A percentile compares a stretch with the other conserved stretches of the same genome.
These are phyloP conservation scores for Lepidotrigona ventralis DNA, from an alignment of 1,140 invertebrate genomes.

Conservation along the genomic window DNA sequence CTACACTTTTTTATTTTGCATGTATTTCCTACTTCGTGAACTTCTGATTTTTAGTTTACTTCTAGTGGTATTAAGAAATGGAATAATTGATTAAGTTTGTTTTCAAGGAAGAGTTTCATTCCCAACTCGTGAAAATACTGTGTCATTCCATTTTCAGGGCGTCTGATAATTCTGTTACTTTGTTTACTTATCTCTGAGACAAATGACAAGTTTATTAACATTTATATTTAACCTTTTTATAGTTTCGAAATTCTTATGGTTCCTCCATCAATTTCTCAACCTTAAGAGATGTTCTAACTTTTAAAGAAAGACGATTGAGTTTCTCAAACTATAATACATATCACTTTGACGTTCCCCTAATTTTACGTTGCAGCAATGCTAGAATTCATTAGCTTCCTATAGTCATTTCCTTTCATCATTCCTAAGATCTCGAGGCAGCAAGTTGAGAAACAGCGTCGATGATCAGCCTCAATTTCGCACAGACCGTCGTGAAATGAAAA, in stretches of 20 bases:
- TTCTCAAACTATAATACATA: no score
- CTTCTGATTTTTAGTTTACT: no score
- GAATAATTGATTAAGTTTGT: no score
- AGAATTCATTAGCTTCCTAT: neutral
- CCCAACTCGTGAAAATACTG: neutral
- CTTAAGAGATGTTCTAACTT: neutral
- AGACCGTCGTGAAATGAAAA: neutral
- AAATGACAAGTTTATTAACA: neutral
- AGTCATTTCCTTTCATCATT: neutral
- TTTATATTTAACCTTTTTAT: neutral
- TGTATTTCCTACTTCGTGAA: no score
- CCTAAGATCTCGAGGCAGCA: neutral
- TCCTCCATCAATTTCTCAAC: neutral
- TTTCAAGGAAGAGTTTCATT: no score
- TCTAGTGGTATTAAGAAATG: no score
- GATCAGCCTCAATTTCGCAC: neutral
- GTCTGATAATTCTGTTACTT: neutral
- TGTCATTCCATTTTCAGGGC: neutral
- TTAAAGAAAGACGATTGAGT: neutral
- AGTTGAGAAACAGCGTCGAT: neutral
- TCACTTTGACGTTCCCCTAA: no score
- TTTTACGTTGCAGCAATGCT: neutral
- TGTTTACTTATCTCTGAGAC: neutral
- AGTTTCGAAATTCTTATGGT: neutral
- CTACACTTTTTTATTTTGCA: neutral